Evolutionary conservation across 1,140 invertebrate genomes (phyloP), one percentile per base, ranked within the genome.

Genomic region (Aculops lycopersici): DNA sequence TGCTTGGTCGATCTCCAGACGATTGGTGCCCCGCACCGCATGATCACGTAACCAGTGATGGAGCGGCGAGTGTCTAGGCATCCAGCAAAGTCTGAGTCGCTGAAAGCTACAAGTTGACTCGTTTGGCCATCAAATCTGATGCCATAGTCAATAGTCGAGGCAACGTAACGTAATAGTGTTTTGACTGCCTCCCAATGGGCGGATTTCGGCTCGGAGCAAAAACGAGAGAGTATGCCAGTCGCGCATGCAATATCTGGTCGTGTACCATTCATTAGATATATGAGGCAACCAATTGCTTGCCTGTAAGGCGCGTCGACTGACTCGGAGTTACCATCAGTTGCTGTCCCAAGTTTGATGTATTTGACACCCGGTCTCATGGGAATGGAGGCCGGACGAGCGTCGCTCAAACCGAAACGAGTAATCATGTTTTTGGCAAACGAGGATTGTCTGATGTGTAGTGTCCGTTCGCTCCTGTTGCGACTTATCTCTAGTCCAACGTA

Each of bases 41-140:
- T 40, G 45, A 55, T 55, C n/a, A 36, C 8, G 16, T 4, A 41
- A 45, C 38, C 37, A 16, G 48, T 50, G 4, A 46, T 52, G 15
- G 48, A 50, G 47, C 49, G 50, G 31, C 54, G 43, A 31, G 43
- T 44, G 2, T 41, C 21, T 3, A 17, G 4, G 46, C 50, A 49
- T 15, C 44, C 48, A 2, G 49, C 54, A 46, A 45, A 55, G 43
- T 56, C 55, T 1, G 59, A 50, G 46, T 59, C 58, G n/a, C 49
- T 47, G 49, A 48, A 58, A 17, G 49, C 51, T 2, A 35, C 13
- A 4, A 51, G 37, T 46, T 46, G 17, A 5, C 14, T 17, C 46
- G 46, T 40, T 21, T 21, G 36, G 16, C 17, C 18, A 21, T 42
- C 36, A 43, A 39, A 58, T 18, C 45, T 36, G 1, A 54, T 19